Conservation (phyloP, 2,888 invertebrate species). For the Phania funesta region DNA sequence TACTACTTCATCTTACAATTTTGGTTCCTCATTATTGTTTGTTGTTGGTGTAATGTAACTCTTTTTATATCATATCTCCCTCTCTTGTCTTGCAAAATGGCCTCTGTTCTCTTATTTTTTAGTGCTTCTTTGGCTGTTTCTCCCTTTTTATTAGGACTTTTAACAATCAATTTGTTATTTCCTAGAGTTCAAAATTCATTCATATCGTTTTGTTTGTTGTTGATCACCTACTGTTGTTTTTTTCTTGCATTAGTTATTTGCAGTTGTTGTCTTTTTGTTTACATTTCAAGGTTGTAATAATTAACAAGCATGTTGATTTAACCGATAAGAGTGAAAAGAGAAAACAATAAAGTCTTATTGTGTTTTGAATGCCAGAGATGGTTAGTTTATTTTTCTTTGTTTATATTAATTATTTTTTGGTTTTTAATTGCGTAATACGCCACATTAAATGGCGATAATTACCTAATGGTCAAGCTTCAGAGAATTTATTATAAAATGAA, state of each 20-base stretch:
- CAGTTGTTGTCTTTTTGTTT: slow-evolving; percentile 19
- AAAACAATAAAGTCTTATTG: neutral
- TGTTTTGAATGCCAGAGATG: neutral
- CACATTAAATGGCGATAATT: neutral
- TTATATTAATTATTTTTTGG: neutral
- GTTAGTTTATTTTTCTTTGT: neutral
- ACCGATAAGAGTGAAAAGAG: neutral
- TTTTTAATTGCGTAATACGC: neutral
- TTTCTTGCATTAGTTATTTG: slow-evolving; percentile 6
- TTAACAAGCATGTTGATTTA: slow-evolving; percentile 22
- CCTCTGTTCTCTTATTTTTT: neutral
- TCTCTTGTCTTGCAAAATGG: neutral
- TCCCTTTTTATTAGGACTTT: slow-evolving; percentile 1
- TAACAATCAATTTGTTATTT: no score
- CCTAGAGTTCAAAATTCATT: slow-evolving; percentile 23
- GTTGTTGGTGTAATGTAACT: neutral
- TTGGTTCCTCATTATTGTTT: neutral
- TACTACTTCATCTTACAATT: neutral
- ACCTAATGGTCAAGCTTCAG: no score
- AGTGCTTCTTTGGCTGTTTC: neutral
- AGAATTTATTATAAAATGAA: no score
- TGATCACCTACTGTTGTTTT: neutral
- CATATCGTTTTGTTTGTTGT: neutral
- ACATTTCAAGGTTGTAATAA: slow-evolving; percentile 57
- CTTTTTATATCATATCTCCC: neutral